These are phyloP conservation scores for Neostethus bicornis DNA, from an alignment of 2,797 vertebrate genomes.

Conservation along the genomic window DNA sequence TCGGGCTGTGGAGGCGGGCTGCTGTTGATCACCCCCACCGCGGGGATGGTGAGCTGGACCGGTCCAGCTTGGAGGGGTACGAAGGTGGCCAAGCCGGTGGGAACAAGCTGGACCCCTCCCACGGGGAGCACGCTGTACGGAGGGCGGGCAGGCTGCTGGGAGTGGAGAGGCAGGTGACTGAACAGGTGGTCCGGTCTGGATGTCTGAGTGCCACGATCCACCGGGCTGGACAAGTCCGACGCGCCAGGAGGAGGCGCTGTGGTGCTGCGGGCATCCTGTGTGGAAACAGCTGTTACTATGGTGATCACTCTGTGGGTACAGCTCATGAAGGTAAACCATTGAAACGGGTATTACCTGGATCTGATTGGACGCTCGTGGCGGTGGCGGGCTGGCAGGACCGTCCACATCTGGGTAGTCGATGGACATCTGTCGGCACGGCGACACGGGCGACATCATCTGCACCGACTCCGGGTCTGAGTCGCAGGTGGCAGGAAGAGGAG, in stretches of 20 bases:
- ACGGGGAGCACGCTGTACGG: conserved; percentile 90
- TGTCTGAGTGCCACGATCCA: conserved; percentile 79
- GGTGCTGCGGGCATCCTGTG: conserved; percentile 67
- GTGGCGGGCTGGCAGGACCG: conserved; percentile 73
- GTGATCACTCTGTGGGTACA: too few species aligned
- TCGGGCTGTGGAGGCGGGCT: conserved; percentile 76
- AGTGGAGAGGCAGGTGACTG: conserved; percentile 96
- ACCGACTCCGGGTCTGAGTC: conserved; percentile 77
- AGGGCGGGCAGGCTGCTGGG: conserved; percentile 87
- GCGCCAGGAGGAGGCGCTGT: conserved; percentile 23
- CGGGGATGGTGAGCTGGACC: conserved; percentile 92
- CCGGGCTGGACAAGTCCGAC: conserved; percentile 58
- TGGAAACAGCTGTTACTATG: too few species aligned
- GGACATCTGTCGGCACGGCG: conserved; percentile 90
- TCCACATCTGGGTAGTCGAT: conserved; percentile 88
- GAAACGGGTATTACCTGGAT: conserved; percentile 81
- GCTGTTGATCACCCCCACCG: conserved; percentile 88
- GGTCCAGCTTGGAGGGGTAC: conserved; percentile 91
- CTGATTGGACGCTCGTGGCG: conserved; percentile 58
- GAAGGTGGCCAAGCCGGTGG: conserved; percentile 90
- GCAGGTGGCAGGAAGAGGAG: conserved; percentile 47
- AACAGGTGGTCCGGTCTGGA: conserved; percentile 84
- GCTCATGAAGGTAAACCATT: too few species aligned
- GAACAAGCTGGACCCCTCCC: conserved; percentile 93
- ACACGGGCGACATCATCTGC: conserved; percentile 79